Evolutionary conservation across 2,888 invertebrate species (phyloP), one percentile per base, ranked within the genome.

Genomic region (Phortica okadai): DNA sequence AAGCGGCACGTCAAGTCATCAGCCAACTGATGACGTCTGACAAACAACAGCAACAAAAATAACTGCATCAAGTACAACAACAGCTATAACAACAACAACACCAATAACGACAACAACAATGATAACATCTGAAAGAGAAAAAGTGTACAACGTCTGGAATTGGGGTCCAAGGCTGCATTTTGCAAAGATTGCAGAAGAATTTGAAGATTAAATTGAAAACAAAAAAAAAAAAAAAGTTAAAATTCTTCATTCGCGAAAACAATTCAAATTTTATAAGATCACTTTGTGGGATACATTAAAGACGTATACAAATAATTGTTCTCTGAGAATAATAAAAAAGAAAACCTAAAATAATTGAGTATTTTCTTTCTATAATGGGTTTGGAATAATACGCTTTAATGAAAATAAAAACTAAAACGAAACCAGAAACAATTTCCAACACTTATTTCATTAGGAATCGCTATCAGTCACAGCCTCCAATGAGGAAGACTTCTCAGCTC

Each of bases 11-110:
- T 70, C 54, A 72, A 72, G 70, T 25, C 25, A 56, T 67, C 50
- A 56, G n/a, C 56, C 66, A 74, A 66, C 33, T 67, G 42, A 67
- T 83, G 82, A 84, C 83, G 86, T 81, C 81, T 88, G 88, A 79
- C 82, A 88, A 86, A 86, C 83, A 84, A 85, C 80, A 83, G 76
- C 82, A 79, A 79, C 81, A 76, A 62, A 80, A 81, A 77, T 69
- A 79, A 42, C 50, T 4, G 33, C 50, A 56, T 41, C 69, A 56
- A 41, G 54, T 73, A 56, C 74, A 72, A 64, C 41, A 73, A 50
- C 33, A 73, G 58, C 74, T 21, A 41, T 33, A 70, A 14, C 64
- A 74, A 64, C 33, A 41, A 66, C 25, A 21, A 62, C 62, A 73
- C 74, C 77, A 33, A 64, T 64, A n/a, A n/a, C 5, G 6, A 66